Conservation (phyloP, 2,113 vertebrate genomes). For the Clarias batrachus region DNA sequence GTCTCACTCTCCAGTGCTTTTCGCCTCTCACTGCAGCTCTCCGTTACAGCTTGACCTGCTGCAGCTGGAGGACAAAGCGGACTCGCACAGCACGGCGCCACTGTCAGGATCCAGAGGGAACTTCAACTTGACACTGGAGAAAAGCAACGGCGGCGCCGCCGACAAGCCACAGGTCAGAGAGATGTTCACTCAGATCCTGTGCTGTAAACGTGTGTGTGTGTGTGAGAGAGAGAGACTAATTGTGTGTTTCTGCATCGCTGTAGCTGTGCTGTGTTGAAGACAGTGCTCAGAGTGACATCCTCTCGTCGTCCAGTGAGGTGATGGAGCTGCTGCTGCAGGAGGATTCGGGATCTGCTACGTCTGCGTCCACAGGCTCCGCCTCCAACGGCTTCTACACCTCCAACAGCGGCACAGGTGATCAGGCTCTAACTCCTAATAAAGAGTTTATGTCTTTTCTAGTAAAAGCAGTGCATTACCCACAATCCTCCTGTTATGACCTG, state of each 20-base stretch:
- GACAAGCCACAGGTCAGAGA: conserved; percentile 70
- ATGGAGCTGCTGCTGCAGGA: conserved; percentile 84
- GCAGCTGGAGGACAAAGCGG: conserved; percentile 86
- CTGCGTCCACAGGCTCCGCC: conserved; percentile 74
- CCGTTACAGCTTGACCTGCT: conserved; percentile 91
- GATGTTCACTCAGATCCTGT: not conserved
- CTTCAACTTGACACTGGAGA: conserved; percentile 17
- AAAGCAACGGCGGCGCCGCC: conserved; percentile 50
- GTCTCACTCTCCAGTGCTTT: conserved; percentile 75
- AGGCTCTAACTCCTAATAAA: not conserved
- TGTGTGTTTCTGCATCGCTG: conserved; percentile 1
- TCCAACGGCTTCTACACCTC: conserved; percentile 78
- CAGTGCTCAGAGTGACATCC: conserved; percentile 69
- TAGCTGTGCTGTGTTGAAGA: conserved; percentile 64
- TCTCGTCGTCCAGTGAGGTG: conserved; percentile 83
- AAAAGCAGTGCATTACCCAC: not conserved
- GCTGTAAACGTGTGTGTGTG: not conserved
- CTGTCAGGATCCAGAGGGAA: conserved; percentile 46
- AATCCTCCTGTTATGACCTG: not conserved
- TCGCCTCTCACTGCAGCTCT: conserved; percentile 90
- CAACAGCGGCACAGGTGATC: conserved; percentile 81
- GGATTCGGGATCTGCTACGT: conserved; percentile 84
- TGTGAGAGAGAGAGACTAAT: not conserved
- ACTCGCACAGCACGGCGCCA: conserved; percentile 61
- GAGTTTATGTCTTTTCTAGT: not conserved